A percentile compares a stretch with the other conserved stretches of the same genome.
Evolutionary conservation across 2,888 invertebrate genomes (phyloP).

Genomic region (Urechis unicinctus): DNA sequence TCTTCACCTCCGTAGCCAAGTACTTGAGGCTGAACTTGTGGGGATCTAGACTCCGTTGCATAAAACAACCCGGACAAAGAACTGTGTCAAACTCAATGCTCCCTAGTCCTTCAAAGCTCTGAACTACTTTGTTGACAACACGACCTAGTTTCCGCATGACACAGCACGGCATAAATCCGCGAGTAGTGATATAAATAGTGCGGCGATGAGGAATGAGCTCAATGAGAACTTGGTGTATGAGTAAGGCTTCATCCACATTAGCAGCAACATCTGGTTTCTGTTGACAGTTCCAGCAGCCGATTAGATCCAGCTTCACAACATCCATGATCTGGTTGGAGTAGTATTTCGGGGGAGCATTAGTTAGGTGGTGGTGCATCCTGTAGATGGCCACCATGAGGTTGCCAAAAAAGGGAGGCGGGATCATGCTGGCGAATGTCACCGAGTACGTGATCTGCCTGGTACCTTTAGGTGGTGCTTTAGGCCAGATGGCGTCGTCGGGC

Average conservation of each 20-base stretch:
- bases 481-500: slow-evolving; percentile 18
- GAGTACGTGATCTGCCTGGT: slow-evolving; percentile 17
- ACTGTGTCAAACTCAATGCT: slow-evolving; percentile 15
- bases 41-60: slow-evolving; percentile 7
- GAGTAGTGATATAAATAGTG: slow-evolving; percentile 14
- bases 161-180: slow-evolving; percentile 19
- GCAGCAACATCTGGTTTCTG: not conserved
- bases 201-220: slow-evolving; percentile 18
- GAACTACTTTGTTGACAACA: slow-evolving; percentile 16
- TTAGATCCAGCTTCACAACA: slow-evolving; percentile 7
- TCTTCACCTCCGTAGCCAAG: slow-evolving; percentile 1
- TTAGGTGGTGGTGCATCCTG: not conserved
- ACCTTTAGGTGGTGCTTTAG: slow-evolving; percentile 6
- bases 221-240: slow-evolving; percentile 16
- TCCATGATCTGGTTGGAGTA: slow-evolving; percentile 20
- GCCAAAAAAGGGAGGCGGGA: slow-evolving; percentile 22
- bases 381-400: slow-evolving; percentile 15
- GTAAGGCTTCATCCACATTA: not conserved
- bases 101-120: slow-evolving; percentile 18
- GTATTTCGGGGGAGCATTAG: slow-evolving; percentile 3
- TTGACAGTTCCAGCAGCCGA: slow-evolving; percentile 16
- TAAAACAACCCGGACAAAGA: slow-evolving; percentile 20
- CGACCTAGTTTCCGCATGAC: slow-evolving; percentile 7
- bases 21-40: slow-evolving; percentile 14
- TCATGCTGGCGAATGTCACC: slow-evolving; percentile 16